Evolutionary conservation across 2,113 vertebrate species (phyloP), one percentile per base, ranked within the genome.

Genomic region (Dicaeum eximium): DNA sequence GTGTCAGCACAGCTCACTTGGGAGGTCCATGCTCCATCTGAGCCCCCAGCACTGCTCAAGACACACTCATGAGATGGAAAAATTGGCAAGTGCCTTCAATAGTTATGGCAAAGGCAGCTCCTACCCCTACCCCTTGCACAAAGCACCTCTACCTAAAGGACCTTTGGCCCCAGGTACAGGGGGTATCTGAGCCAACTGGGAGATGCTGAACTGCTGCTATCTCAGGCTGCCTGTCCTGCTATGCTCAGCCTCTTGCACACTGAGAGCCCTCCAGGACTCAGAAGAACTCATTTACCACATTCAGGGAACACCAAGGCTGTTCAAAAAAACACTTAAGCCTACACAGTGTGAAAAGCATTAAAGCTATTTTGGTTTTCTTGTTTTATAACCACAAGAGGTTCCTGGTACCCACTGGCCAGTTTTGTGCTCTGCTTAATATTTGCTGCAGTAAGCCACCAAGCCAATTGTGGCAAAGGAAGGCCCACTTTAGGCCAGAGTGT

Each of bases 21-120:
- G 75, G 25, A 3, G 7, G 30, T 9, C 71, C 54, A 3, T 0
- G 1, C 30, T 27, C 0, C 0, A 10, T 33, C 57, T 69, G 53
- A 86, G 64, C 19, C 45, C 24, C 33, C 57, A 92, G 53, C 53
- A 50, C 33, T 2, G 3, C 78, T 66, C 20, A 16, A 69, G 60
- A 28, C 0, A 8, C 37, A 58, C 20, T 15, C 13, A 0, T 5
- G 38, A 74, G 62, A 79, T 42, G 56, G 50, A 37, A 72, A 56
- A 30, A 3, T 0, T 30, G 45, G 10, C 15, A 57, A 51, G 35
- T 38, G 38, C 58, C 67, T 73, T 84, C 72, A 73, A 4, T 14
- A 48, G 20, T 53, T 40, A 31, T 3, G 24, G 54, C 37, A 70
- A 40, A 45, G 15, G 74, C 60, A 87, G 56, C 21, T 90, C 18